Conservation (phyloP, 23 tunicate species). For the Pegea sp. region DNA sequence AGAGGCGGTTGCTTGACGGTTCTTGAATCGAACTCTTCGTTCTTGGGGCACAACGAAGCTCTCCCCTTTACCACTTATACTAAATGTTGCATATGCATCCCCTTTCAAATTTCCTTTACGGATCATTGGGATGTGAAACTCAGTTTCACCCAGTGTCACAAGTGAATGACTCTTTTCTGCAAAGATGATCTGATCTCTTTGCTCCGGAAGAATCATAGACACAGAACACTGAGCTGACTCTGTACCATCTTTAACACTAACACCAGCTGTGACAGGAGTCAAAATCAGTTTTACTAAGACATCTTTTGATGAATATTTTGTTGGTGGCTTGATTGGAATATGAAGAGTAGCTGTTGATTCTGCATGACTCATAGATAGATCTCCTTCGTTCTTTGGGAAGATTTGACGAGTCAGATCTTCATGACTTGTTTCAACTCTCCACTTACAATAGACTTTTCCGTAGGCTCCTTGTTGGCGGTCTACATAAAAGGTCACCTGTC, state of each 20-base stretch:
- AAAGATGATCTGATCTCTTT: background rate
- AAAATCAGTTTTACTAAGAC: background rate
- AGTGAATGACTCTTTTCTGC: background rate
- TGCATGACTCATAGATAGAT: slow-evolving; percentile 6
- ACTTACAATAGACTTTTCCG: slow-evolving; percentile 4
- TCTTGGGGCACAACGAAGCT: background rate
- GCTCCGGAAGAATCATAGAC: slow-evolving; percentile 1
- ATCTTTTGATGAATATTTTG: background rate
- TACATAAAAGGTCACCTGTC: background rate
- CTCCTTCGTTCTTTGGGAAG: slow-evolving; percentile 6
- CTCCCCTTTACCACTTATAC: background rate
- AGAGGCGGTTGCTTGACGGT: background rate
- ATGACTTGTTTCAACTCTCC: background rate
- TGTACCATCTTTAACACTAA: slow-evolving; percentile 3
- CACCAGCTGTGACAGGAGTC: slow-evolving; percentile 5
- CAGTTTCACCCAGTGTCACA: background rate
- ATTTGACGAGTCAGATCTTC: background rate
- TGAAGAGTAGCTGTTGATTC: background rate
- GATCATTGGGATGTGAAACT: background rate
- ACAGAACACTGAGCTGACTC: background rate
- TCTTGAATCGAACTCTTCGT: background rate
- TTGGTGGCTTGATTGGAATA: background rate
- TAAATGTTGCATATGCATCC: background rate
- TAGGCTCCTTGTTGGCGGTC: slow-evolving; percentile 5
- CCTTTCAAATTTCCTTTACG: background rate